Percentiles rank a stretch among this genome's conserved stretches.
Evolutionary conservation across 2,113 vertebrate genomes (phyloP).

Genomic region (Brienomyrus longianalis): DNA sequence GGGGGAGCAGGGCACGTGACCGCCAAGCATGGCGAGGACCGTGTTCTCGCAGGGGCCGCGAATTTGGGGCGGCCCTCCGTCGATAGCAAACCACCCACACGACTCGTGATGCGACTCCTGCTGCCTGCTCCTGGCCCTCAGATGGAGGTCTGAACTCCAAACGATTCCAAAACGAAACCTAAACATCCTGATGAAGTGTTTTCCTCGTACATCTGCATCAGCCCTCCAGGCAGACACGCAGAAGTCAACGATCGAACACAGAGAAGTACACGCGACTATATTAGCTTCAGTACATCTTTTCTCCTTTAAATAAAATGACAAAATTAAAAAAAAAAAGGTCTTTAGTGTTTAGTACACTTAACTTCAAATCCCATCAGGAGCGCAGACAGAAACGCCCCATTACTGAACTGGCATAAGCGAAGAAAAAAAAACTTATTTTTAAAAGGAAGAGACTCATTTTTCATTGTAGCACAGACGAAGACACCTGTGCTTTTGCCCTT

Average conservation of each 20-base stretch:
- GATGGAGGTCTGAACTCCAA: slow-evolving; percentile 41
- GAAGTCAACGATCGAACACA: not conserved
- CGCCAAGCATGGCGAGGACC: not conserved
- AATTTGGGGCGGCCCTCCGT: not conserved
- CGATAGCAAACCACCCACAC: not conserved
- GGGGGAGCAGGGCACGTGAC: slow-evolving; percentile 26
- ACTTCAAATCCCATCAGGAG: not conserved
- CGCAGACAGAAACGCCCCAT: not conserved
- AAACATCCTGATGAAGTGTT: slow-evolving; percentile 65
- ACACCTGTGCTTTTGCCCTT: not conserved
- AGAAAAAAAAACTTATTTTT: not conserved
- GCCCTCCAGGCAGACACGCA: not conserved
- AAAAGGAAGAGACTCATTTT: not conserved
- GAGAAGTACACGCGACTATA: not conserved
- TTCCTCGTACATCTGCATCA: not conserved
- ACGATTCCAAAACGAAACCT: slow-evolving; percentile 25
- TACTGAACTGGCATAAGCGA: not conserved
- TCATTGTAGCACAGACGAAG: not conserved
- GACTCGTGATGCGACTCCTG: not conserved
- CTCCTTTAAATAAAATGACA: slow-evolving; percentile 18
- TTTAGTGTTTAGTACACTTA: not conserved
- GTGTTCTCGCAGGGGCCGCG: not conserved
- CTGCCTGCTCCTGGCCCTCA: not conserved
- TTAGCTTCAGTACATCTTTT: not conserved
- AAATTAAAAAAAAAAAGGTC: slow-evolving; percentile 6